Conservation (phyloP, 2,797 vertebrate species). For the Cygnus olor region DNA sequence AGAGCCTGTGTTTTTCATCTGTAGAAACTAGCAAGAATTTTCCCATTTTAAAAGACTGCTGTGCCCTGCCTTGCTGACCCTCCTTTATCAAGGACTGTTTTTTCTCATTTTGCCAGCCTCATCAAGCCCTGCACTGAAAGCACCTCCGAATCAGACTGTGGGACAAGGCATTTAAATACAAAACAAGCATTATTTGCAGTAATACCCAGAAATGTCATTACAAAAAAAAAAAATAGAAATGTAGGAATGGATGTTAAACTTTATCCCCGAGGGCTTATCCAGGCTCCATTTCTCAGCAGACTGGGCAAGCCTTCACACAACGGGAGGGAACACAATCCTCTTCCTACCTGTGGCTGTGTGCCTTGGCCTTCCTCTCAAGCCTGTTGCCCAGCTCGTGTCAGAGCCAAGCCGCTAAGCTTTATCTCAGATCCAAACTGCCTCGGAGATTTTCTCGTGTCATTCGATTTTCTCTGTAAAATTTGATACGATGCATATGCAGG, state of each 20-base stretch:
- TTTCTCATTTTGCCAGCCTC: constrained; percentile 39
- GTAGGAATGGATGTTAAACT: background rate
- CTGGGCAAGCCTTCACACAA: background rate
- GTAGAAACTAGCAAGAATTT: constrained; percentile 62
- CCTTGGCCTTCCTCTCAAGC: background rate
- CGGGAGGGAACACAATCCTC: background rate
- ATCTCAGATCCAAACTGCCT: background rate
- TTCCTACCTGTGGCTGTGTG: rapidly evolving
- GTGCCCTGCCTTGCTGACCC: constrained; percentile 60
- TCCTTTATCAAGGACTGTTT: constrained; percentile 65
- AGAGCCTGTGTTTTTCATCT: constrained; percentile 65
- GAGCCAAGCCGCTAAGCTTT: background rate
- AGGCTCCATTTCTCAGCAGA: background rate
- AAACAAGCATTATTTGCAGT: constrained; percentile 11
- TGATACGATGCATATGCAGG: background rate
- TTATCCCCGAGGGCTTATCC: background rate
- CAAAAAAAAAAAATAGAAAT: background rate
- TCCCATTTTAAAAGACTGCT: constrained; percentile 35
- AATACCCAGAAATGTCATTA: background rate
- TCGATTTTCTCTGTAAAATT: background rate
- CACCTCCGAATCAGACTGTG: background rate
- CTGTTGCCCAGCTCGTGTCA: background rate
- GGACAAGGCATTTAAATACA: constrained; percentile 36
- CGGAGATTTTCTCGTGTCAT: background rate
- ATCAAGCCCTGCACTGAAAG: constrained; percentile 30